Percentiles rank a stretch among this genome's conserved stretches.
Evolutionary conservation across 2,113 vertebrate genomes (phyloP).

Genomic region (Ursus arctos): DNA sequence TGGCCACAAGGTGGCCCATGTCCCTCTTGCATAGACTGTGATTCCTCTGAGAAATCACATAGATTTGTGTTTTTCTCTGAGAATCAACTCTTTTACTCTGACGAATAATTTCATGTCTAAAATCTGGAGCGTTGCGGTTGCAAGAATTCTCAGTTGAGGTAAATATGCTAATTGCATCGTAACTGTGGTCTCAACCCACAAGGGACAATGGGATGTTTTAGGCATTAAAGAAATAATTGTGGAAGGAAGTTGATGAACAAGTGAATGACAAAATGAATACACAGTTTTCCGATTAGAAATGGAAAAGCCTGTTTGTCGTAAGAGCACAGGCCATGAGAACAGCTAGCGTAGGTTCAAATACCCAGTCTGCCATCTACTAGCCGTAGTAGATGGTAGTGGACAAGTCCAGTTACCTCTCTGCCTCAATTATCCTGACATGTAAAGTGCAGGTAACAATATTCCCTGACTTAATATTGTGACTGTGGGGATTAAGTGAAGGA

Average conservation of each 20-base stretch:
- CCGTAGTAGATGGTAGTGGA: accelerated
- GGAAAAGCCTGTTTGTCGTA: background rate
- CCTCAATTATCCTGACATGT: accelerated
- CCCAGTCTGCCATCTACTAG: background rate
- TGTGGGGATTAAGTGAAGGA: background rate
- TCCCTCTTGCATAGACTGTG: background rate
- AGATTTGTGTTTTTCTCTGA: background rate
- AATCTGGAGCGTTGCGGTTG: background rate
- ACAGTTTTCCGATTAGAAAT: background rate
- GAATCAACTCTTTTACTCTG: background rate
- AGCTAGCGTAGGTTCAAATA: background rate
- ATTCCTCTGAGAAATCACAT: background rate
- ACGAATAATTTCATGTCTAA: background rate
- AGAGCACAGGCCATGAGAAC: accelerated
- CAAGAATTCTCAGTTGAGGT: background rate
- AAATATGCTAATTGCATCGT: background rate
- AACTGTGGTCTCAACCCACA: background rate
- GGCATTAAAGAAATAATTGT: background rate
- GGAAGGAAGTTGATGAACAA: background rate
- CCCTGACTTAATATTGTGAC: background rate
- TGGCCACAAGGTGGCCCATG: background rate
- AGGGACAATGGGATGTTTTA: background rate
- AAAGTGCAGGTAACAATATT: background rate
- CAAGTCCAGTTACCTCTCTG: background rate
- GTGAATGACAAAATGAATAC: background rate